Base-by-base conservation (phyloP, 2,888 invertebrate genomes). In the Pristionchus entomophagus region DNA sequence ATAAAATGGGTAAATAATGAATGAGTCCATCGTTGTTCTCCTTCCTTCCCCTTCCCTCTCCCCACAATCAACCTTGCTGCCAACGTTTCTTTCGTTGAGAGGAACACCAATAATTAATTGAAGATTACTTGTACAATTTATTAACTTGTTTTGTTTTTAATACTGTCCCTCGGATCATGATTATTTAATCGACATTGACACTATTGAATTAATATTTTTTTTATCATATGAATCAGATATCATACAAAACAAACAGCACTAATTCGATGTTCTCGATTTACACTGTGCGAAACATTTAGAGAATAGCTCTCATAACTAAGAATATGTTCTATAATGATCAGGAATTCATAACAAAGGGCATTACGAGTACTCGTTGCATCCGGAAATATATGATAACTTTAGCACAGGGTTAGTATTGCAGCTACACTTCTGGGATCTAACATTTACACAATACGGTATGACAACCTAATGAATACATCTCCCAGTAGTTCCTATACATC, bases 341-440 rank as follows among this genome's bases (percentile, higher is more conserved):
- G 69, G 41, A 41, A 73, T 38, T 73, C 73, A 73, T 41, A 73
- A 73, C 73, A 38, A 41, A 73, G 22, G 2, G 5, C 35, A 65
- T 35, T n/a, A 14, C 73, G 41, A 38, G 38, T 73, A 73, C 73
- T 45, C 73, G 73, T 73, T 41, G n/a, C 73, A 12, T 41, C n/a
- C 38, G 73, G 41, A 73, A 41, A 26, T 65, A n/a, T 73, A 73
- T 73, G 73, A 73, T 73, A 73, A 73, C 73, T 73, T 45, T 41
- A 12, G 73, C 41, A 73, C 73, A 10, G 73, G 41, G 32, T 73
- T 73, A 73, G 73, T 73, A 45, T 32, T 19, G 14, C n/a, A n/a
- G n/a, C 41, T 73, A 73, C n/a, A 73, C 73, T n/a, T 65, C 65
- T 65, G 65, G 41, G 73, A 41, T 26, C 73, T 38, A 73, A 41